Evolutionary conservation across 2,888 invertebrate species (phyloP).

Genomic region (Spialia ferax): DNA sequence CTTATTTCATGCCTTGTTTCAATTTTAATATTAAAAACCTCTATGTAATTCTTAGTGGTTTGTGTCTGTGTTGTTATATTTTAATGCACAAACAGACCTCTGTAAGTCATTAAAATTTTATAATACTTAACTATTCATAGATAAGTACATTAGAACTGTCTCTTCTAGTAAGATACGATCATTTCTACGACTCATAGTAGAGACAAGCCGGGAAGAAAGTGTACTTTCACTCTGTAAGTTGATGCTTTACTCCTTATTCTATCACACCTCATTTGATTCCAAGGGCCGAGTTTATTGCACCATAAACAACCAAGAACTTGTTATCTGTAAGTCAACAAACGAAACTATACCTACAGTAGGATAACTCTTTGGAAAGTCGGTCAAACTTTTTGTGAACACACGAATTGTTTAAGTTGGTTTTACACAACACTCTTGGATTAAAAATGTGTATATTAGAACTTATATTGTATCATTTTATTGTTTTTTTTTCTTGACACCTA

Average conservation of each 20-base stretch:
- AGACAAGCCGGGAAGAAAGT: constrained; percentile 78
- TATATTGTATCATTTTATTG: too few species aligned
- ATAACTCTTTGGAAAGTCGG: constrained; percentile 32
- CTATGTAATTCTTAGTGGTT: too few species aligned
- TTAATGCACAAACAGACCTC: too few species aligned
- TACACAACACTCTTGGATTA: too few species aligned
- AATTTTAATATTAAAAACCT: too few species aligned
- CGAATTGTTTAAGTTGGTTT: neutral
- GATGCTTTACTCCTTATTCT: constrained; percentile 76
- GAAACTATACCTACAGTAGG: constrained; percentile 19
- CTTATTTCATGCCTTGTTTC: too few species aligned
- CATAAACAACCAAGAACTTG: constrained; percentile 50
- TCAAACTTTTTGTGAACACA: constrained; percentile 17
- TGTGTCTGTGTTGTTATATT: too few species aligned
- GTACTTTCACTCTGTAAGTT: constrained; percentile 81
- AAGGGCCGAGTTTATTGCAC: constrained; percentile 52
- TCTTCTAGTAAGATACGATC: constrained; percentile 61
- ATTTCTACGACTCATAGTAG: constrained; percentile 59
- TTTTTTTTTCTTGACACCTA: too few species aligned
- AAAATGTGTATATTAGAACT: too few species aligned
- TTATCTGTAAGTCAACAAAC: constrained; percentile 42
- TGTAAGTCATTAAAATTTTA: neutral
- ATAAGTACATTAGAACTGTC: constrained; percentile 41
- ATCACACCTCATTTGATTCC: constrained; percentile 79
- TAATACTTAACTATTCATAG: neutral